These are phyloP conservation scores for Leptinotarsa texana DNA, from an alignment of 1,140 invertebrate species.

Conservation along the genomic window DNA sequence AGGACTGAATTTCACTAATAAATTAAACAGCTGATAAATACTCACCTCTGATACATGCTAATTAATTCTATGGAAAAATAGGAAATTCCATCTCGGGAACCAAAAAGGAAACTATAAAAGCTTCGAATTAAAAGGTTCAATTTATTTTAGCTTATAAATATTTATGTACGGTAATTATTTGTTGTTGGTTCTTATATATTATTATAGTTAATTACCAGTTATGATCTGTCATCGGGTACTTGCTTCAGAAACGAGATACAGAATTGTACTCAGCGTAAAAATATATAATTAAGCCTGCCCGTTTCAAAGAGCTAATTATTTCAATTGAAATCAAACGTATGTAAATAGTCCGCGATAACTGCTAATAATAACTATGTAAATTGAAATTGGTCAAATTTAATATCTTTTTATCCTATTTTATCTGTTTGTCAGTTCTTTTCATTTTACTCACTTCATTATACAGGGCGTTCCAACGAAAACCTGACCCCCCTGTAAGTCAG, in stretches of 20 bases:
- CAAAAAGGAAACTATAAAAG: neutral
- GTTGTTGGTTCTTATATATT: constrained; percentile 1
- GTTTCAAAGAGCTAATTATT: neutral
- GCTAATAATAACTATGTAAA: too few relatives aligned
- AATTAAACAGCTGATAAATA: neutral
- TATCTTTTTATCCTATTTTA: too few relatives aligned
- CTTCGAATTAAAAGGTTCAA: neutral
- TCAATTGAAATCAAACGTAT: neutral
- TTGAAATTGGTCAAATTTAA: too few relatives aligned
- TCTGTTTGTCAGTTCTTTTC: too few relatives aligned
- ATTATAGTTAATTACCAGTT: constrained; percentile 4
- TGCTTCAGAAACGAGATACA: neutral
- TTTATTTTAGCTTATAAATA: constrained; percentile 1
- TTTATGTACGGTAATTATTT: constrained; percentile 1
- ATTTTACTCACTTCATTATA: too few relatives aligned
- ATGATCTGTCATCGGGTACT: neutral
- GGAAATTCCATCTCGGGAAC: neutral
- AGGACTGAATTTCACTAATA: too few relatives aligned
- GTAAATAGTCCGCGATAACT: neutral
- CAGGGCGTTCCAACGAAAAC: too few relatives aligned
- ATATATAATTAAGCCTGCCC: neutral
- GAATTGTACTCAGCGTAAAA: neutral
- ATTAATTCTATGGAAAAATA: neutral
- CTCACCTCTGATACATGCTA: neutral
- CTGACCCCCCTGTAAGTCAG: too few relatives aligned